These are phyloP conservation scores for Apocrypta bakeri DNA, from an alignment of 1,140 invertebrate species.

Conservation along the genomic window DNA sequence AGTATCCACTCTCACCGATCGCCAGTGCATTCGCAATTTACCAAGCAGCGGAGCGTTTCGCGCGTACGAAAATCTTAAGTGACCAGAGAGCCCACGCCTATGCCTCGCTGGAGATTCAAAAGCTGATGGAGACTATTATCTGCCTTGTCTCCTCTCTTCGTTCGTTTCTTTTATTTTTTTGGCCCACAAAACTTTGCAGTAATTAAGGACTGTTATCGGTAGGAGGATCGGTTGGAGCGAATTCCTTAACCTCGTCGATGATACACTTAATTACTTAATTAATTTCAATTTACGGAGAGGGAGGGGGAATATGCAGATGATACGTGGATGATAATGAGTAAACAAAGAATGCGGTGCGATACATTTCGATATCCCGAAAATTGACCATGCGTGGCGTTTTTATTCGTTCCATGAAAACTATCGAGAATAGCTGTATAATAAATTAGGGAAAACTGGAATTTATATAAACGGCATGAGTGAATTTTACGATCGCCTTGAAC, in stretches of 20 bases:
- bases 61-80: slow-evolving; percentile 25
- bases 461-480: neutral
- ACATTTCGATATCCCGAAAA: neutral
- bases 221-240: neutral
- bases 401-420: too few relatives aligned
- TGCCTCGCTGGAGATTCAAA: neutral
- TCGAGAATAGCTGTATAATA: neutral
- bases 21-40: neutral
- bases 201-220: slow-evolving; percentile 29
- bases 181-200: neutral
- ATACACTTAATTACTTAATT: slow-evolving; percentile 26
- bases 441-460: neutral
- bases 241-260: neutral
- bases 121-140: slow-evolving; percentile 5
- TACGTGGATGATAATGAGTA: too few relatives aligned
- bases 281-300: too few relatives aligned
- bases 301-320: neutral
- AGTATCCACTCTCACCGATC: neutral
- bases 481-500: neutral
- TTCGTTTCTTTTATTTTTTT: too few relatives aligned
- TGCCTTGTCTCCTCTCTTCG: neutral
- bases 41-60: neutral
- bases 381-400: too few relatives aligned
- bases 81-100: neutral
- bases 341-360: neutral